phyloP scores from a whole-genome alignment of 1,140 invertebrate genomes.

The Meloidogyne hapla region DNA sequence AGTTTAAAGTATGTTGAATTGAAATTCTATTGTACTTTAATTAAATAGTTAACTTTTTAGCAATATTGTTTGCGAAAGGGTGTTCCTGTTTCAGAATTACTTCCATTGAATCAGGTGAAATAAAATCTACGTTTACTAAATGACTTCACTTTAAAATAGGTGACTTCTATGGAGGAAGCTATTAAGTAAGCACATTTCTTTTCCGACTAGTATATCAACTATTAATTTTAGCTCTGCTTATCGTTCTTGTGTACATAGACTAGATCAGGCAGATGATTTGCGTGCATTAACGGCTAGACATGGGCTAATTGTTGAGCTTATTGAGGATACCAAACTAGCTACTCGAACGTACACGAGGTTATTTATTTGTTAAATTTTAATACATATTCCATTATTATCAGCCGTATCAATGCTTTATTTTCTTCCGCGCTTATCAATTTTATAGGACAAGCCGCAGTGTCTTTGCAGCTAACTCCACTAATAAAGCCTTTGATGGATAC shows the following conservation, averaged over 20 bases:
- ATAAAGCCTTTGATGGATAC: conserved; percentile 39
- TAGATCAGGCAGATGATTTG: conserved; percentile 34
- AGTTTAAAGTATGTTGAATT: conserved; percentile 25
- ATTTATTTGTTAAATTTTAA: conserved; percentile 29
- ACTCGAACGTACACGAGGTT: conserved; percentile 49
- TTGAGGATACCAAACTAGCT: conserved; percentile 32
- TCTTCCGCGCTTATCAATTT: conserved; percentile 51
- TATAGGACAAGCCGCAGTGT: not conserved
- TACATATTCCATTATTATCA: conserved; percentile 42
- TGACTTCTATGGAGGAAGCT: conserved; percentile 39
- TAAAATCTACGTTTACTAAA: not conserved
- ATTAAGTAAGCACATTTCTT: conserved; percentile 30
- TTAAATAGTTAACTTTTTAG: not conserved
- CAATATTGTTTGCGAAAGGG: conserved; percentile 47
- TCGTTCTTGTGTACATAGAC: conserved; percentile 31
- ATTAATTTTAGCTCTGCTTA: conserved; percentile 37
- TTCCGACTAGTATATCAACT: conserved; percentile 9
- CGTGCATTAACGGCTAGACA: conserved; percentile 35
- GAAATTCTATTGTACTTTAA: not conserved
- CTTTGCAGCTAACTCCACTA: conserved; percentile 43
- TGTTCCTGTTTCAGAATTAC: conserved; percentile 33
- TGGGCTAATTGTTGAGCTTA: conserved; percentile 42
- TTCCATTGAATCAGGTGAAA: conserved; percentile 8
- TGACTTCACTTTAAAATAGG: not conserved
- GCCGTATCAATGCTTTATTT: conserved; percentile 44